Evolutionary conservation across 2,797 vertebrate species (phyloP).

Genomic region (Champsocephalus gunnari): DNA sequence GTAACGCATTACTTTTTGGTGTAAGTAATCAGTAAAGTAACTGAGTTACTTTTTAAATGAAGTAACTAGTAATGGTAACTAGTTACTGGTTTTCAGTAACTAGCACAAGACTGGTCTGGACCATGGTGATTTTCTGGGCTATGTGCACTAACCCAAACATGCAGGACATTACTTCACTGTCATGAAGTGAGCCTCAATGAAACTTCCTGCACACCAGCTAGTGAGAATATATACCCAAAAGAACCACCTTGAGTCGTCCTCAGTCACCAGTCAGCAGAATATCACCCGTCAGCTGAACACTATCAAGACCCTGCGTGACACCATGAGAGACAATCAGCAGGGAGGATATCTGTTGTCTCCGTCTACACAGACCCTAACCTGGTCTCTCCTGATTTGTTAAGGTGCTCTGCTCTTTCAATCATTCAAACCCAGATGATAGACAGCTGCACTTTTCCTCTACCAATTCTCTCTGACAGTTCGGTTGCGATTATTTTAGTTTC

Average conservation of each 20-base stretch:
- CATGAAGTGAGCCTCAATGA: neutral
- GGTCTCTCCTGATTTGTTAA: slow-evolving; percentile 9
- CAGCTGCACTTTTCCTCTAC: slow-evolving; percentile 19
- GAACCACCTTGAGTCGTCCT: slow-evolving; percentile 37
- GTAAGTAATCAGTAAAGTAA: no score
- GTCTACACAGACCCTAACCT: neutral
- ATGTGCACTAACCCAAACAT: slow-evolving; percentile 6
- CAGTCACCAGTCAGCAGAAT: slow-evolving; percentile 18
- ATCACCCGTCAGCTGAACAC: slow-evolving; percentile 22
- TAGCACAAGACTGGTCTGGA: neutral
- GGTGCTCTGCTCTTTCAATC: slow-evolving; percentile 18
- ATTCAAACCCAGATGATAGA: slow-evolving; percentile 11
- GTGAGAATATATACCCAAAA: slow-evolving; percentile 12
- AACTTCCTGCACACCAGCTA: neutral
- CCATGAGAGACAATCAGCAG: slow-evolving; percentile 20
- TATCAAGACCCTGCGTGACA: slow-evolving; percentile 17
- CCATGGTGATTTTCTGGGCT: neutral
- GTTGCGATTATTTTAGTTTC: slow-evolving; percentile 11
- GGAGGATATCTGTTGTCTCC: neutral
- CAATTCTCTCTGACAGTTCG: slow-evolving; percentile 1
- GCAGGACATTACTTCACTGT: neutral
- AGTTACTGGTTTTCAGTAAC: no score
- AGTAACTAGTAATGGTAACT: no score
- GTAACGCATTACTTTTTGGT: no score
- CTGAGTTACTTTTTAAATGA: no score